phyloP scores from a whole-genome alignment of 2,888 invertebrate species.

The Globia sparganii region DNA sequence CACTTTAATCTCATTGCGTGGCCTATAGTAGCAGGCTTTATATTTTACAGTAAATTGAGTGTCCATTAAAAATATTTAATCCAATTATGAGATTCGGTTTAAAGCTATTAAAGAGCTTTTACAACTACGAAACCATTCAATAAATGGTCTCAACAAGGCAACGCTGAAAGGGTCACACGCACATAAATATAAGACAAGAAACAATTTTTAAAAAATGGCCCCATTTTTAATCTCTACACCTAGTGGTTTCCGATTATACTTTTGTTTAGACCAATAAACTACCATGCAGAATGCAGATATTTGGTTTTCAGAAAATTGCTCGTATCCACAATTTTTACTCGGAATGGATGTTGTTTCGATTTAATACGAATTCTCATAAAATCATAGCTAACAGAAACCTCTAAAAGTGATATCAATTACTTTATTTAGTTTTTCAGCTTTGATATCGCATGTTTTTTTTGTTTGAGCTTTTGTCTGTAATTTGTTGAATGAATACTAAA shows the following conservation, averaged over 20 bases:
- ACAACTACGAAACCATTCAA: slow-evolving; percentile 8
- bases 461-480: neutral
- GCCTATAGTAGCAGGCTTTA: neutral
- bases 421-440: neutral
- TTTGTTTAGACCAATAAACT: slow-evolving; percentile 36
- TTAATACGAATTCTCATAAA: neutral
- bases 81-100: slow-evolving; percentile 21
- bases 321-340: neutral
- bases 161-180: slow-evolving; percentile 20
- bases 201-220: slow-evolving; percentile 23
- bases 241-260: slow-evolving; percentile 37
- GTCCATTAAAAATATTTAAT: slow-evolving; percentile 2
- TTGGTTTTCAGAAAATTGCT: slow-evolving; percentile 13
- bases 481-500: neutral
- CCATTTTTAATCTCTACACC: slow-evolving; percentile 43
- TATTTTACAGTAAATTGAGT: slow-evolving; percentile 3
- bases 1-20: neutral
- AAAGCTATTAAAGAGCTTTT: slow-evolving; percentile 33
- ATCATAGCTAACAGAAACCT: neutral
- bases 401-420: neutral
- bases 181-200: slow-evolving; percentile 17
- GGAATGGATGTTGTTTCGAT: neutral
- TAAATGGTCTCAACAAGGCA: slow-evolving; percentile 20
- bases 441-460: neutral
- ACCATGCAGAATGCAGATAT: slow-evolving; percentile 25